A percentile compares a stretch with the other conserved stretches of the same genome.
phyloP scores from a whole-genome alignment of 2,888 invertebrate species.

The Oxytorus armatus region DNA sequence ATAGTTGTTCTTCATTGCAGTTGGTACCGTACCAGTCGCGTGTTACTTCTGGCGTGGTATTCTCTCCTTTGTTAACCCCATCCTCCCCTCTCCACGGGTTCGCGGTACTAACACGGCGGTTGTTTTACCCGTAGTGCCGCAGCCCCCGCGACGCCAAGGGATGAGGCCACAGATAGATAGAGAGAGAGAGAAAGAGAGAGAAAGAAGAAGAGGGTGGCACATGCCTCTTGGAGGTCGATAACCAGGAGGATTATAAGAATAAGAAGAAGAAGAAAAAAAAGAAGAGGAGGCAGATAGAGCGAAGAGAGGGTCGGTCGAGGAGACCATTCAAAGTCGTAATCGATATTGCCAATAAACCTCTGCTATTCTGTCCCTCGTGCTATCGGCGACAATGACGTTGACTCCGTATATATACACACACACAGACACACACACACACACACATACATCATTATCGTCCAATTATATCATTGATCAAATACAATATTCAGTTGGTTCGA shows the following conservation, averaged over 20 bases:
- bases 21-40: constrained; percentile 83
- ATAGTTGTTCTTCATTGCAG: constrained; percentile 74
- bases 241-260: too few species aligned
- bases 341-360: constrained; percentile 67
- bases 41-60: constrained; percentile 79
- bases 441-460: neutral
- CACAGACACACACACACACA: neutral
- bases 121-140: constrained; percentile 48
- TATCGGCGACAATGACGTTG: constrained; percentile 63
- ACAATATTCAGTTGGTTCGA: neutral
- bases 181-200: constrained; percentile 63
- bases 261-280: constrained; percentile 60
- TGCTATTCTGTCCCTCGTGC: constrained; percentile 32
- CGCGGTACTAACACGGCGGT: constrained; percentile 46
- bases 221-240: too few species aligned
- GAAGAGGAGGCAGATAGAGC: constrained; percentile 55
- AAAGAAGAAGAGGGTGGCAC: constrained; percentile 50
- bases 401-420: neutral
- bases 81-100: constrained; percentile 29
- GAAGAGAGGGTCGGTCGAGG: constrained; percentile 64
- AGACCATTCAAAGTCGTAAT: constrained; percentile 64
- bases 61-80: constrained; percentile 73
- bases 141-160: constrained; percentile 54
- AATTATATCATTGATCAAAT: neutral
- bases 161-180: constrained; percentile 52